Percentiles rank a stretch among this genome's conserved stretches.
Evolutionary conservation across 2,113 vertebrate species (phyloP).

Genomic region (Catharus bicknelli): DNA sequence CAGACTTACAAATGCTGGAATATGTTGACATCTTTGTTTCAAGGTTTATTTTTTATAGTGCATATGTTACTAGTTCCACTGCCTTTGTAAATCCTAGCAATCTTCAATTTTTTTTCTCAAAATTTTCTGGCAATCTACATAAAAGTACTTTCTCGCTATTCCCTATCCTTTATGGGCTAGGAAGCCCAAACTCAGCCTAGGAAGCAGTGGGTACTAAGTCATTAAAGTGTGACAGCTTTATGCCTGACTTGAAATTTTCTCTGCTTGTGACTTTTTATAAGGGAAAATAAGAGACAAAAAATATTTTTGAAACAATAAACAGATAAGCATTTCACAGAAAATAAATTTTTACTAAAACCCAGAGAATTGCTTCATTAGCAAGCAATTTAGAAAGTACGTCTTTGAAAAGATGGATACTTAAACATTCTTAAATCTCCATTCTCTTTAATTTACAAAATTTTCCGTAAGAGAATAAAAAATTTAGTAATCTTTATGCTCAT

Average conservation of each 20-base stretch:
- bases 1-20: neutral
- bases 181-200: neutral
- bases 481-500: neutral
- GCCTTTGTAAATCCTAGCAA: neutral
- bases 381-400: neutral
- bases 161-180: accelerated
- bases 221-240: neutral
- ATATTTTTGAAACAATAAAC: neutral
- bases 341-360: neutral
- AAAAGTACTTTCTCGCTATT: neutral
- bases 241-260: neutral
- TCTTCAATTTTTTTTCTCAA: neutral
- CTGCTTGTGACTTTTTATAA: neutral
- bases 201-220: neutral
- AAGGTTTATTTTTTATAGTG: neutral
- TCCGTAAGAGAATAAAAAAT: neutral
- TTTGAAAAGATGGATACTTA: neutral
- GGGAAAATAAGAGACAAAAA: neutral
- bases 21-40: neutral
- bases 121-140: neutral
- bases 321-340: neutral
- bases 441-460: neutral
- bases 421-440: neutral
- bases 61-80: neutral
- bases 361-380: neutral